phyloP scores from a whole-genome alignment of 2,113 vertebrate genomes.

The Danionella cerebrum region DNA sequence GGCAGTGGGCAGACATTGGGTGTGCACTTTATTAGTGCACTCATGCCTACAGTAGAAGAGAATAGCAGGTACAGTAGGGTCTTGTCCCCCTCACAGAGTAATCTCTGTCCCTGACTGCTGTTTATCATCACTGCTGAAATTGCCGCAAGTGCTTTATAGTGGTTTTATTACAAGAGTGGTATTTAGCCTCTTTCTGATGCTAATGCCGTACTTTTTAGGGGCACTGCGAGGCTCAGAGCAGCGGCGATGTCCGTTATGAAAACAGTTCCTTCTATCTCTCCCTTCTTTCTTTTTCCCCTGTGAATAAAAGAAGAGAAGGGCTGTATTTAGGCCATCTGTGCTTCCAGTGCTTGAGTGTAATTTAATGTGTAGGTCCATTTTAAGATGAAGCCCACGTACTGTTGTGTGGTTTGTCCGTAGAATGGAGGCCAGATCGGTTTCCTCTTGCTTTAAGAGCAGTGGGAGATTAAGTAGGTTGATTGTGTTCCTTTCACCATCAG shows the following conservation, averaged over 20 bases:
- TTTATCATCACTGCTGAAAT: conserved; percentile 64
- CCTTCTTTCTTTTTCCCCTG: conserved; percentile 51
- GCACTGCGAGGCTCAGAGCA: conserved; percentile 47
- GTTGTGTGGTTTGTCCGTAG: conserved; percentile 59
- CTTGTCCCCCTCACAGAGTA: conserved; percentile 50
- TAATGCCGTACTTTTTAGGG: conserved; percentile 59
- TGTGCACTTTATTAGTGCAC: conserved; percentile 67
- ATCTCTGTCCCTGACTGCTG: conserved; percentile 50
- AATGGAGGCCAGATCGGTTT: conserved; percentile 69
- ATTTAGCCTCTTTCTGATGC: conserved; percentile 59
- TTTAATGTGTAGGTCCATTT: conserved; percentile 65
- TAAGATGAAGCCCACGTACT: conserved; percentile 63
- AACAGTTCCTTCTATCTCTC: conserved; percentile 37
- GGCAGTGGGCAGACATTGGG: conserved; percentile 68
- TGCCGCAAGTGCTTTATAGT: conserved; percentile 51
- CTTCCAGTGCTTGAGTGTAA: conserved; percentile 57
- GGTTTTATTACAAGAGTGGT: conserved; percentile 53
- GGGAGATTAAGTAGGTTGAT: conserved; percentile 74
- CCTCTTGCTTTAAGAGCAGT: conserved; percentile 72
- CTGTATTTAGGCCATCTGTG: conserved; percentile 48
- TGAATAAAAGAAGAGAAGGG: conserved; percentile 38
- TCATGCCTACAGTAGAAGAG: conserved; percentile 66
- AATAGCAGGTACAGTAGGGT: conserved; percentile 51
- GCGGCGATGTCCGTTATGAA: conserved; percentile 52
- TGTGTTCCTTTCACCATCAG: conserved; percentile 72